Evolutionary conservation across 2,797 vertebrate species (phyloP).

Genomic region (Aldrovandia affinis): DNA sequence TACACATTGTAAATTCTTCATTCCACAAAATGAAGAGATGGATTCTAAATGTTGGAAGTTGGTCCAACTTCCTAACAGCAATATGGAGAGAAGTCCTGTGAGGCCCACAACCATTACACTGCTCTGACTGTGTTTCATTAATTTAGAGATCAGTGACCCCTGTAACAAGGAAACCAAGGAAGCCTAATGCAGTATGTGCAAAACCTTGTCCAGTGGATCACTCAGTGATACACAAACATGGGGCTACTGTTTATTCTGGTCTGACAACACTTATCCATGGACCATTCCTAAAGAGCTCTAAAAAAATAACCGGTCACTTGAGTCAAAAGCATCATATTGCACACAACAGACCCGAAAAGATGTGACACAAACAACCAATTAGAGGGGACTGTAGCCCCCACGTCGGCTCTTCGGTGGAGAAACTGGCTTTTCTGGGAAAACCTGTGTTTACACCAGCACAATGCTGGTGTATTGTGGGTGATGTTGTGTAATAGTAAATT

Average conservation of each 20-base stretch:
- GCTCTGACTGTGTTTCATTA: not conserved
- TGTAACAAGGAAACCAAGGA: not conserved
- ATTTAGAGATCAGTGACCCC: not conserved
- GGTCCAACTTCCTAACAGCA: not conserved
- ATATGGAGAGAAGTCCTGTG: not conserved
- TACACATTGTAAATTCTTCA: conserved; percentile 15
- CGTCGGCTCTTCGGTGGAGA: conserved; percentile 8
- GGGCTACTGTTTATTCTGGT: conserved; percentile 69
- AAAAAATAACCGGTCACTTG: conserved; percentile 54
- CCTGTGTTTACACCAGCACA: not conserved
- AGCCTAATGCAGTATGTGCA: not conserved
- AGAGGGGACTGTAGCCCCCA: conserved; percentile 60
- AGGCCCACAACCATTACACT: not conserved
- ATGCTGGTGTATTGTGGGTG: not conserved
- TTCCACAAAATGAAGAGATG: not conserved
- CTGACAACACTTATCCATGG: conserved; percentile 62
- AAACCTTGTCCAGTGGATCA: conserved; percentile 54
- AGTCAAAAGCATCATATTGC: conserved; percentile 56
- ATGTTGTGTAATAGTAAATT: not conserved
- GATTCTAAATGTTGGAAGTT: not conserved
- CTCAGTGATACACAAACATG: conserved; percentile 54
- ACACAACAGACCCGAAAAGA: conserved; percentile 57
- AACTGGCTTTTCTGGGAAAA: too few relatives aligned
- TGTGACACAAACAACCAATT: conserved; percentile 68
- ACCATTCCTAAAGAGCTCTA: conserved; percentile 54